Conservation (phyloP, 2,888 invertebrate species). For the Latrodectus elegans region DNA sequence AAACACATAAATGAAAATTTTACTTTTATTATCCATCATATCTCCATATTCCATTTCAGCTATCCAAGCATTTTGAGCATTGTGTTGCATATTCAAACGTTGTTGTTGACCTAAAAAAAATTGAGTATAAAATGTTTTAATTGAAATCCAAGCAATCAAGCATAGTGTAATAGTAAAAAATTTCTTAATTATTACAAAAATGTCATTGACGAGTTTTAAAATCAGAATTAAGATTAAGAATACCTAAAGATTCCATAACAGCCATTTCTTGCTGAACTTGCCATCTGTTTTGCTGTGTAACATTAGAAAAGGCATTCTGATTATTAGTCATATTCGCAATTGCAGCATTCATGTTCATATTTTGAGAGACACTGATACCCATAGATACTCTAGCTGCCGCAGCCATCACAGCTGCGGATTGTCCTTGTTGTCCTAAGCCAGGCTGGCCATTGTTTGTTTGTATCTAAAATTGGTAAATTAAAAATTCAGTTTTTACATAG, state of each 20-base stretch:
- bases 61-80: conserved; percentile 59
- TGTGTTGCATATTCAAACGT: conserved; percentile 37
- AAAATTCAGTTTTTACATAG: neutral
- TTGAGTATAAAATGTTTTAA: neutral
- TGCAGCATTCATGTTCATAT: conserved; percentile 49
- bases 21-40: conserved; percentile 61
- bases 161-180: too few relatives aligned
- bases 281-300: conserved; percentile 50
- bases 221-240: neutral
- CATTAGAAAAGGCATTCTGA: conserved; percentile 43
- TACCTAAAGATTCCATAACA: conserved; percentile 58
- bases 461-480: neutral
- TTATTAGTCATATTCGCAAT: conserved; percentile 50
- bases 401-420: conserved; percentile 45
- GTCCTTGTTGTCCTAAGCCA: conserved; percentile 22
- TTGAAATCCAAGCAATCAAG: neutral
- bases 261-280: conserved; percentile 64
- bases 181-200: too few relatives aligned
- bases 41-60: conserved; percentile 60
- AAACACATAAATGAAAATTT: neutral
- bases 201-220: too few relatives aligned
- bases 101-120: conserved; percentile 25
- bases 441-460: conserved; percentile 44
- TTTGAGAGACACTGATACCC: conserved; percentile 48
- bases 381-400: conserved; percentile 33